phyloP scores from a whole-genome alignment of 1,140 invertebrate genomes.

The Streblospio benedicti region DNA sequence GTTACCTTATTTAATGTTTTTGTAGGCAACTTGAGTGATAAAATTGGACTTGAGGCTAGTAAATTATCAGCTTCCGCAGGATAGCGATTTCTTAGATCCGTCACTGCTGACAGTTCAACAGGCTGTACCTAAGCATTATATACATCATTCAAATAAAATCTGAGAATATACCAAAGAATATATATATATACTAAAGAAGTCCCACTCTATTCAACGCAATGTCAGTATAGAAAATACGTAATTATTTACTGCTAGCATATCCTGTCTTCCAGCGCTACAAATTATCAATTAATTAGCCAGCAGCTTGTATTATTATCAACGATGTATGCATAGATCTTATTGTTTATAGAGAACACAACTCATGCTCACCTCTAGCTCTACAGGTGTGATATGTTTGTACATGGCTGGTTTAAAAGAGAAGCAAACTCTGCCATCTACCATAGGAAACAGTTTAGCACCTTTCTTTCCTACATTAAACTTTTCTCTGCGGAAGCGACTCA shows the following conservation, averaged over 20 bases:
- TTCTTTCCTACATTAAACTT: slow-evolving; percentile 19
- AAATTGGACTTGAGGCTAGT: slow-evolving; percentile 27
- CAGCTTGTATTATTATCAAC: no score
- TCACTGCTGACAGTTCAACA: slow-evolving; percentile 23
- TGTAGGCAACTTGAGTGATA: slow-evolving; percentile 14
- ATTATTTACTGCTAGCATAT: no score
- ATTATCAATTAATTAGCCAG: no score
- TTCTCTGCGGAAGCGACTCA: slow-evolving; percentile 26
- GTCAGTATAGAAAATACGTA: no score
- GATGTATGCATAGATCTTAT: no score
- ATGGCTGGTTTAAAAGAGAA: slow-evolving; percentile 22
- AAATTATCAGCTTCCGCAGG: slow-evolving; percentile 22
- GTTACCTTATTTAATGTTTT: slow-evolving; percentile 19
- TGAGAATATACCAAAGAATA: neutral
- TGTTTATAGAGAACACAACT: neutral
- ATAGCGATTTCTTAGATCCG: slow-evolving; percentile 22
- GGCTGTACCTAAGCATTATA: slow-evolving; percentile 26
- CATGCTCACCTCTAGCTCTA: slow-evolving; percentile 25
- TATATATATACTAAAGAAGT: neutral
- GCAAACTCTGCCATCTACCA: slow-evolving; percentile 27
- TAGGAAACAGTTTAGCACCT: slow-evolving; percentile 28
- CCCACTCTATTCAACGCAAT: no score
- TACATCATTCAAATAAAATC: neutral
- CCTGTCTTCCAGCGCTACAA: no score
- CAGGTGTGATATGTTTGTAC: slow-evolving; percentile 21